Evolutionary conservation across 2,113 vertebrate genomes (phyloP).

Genomic region (Melospiza georgiana): DNA sequence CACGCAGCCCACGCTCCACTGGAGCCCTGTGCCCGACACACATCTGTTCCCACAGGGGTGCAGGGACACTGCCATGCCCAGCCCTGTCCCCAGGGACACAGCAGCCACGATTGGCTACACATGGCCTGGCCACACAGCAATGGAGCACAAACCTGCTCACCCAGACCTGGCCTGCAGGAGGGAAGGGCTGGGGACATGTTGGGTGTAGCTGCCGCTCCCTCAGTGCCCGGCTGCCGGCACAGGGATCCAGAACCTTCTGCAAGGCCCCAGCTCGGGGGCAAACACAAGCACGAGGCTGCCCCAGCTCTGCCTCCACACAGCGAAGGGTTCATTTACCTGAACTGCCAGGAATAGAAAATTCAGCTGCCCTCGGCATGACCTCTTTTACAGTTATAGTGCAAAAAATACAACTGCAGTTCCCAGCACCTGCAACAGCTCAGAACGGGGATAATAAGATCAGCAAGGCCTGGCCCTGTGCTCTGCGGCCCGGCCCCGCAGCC

Average conservation of each 20-base stretch:
- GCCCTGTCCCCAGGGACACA: not conserved
- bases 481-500: rapidly evolving
- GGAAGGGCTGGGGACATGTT: rapidly evolving
- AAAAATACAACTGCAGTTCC: not conserved
- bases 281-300: rapidly evolving
- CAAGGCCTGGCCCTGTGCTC: not conserved
- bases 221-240: rapidly evolving
- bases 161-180: rapidly evolving
- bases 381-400: not conserved
- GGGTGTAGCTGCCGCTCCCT: rapidly evolving
- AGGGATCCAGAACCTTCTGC: not conserved
- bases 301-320: not conserved
- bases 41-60: rapidly evolving
- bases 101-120: rapidly evolving
- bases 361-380: not conserved
- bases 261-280: not conserved
- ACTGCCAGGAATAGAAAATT: not conserved
- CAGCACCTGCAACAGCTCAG: constrained; percentile 11
- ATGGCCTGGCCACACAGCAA: rapidly evolving
- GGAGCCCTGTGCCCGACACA: rapidly evolving
- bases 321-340: not conserved
- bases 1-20: rapidly evolving
- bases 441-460: not conserved
- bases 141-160: rapidly evolving
- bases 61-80: not conserved